Evolutionary conservation across 2,797 vertebrate species (phyloP).

Genomic region (Malurus leucopterus): DNA sequence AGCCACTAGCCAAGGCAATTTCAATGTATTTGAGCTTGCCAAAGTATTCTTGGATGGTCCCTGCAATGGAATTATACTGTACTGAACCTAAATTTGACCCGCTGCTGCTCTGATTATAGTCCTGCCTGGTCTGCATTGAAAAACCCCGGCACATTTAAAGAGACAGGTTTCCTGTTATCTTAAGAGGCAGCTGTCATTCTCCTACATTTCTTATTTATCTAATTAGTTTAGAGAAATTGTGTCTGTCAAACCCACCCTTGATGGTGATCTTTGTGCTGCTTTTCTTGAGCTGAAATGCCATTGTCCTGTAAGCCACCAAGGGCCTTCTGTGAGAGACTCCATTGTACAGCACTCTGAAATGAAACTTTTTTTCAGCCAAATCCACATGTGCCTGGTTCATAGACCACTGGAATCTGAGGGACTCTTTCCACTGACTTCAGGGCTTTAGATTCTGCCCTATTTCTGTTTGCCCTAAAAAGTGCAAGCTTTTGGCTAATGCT

Average conservation of each 20-base stretch:
- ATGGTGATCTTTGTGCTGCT: background rate
- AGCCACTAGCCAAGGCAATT: conserved; percentile 44
- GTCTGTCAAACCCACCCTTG: conserved; percentile 24
- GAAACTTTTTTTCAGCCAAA: conserved; percentile 29
- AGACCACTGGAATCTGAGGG: conserved; percentile 36
- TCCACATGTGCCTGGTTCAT: background rate
- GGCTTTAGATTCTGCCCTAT: background rate
- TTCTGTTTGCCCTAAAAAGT: background rate
- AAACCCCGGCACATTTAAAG: conserved; percentile 52
- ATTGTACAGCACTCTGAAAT: background rate
- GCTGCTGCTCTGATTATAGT: conserved; percentile 52
- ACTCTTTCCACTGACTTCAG: conserved; percentile 35
- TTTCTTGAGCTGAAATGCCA: conserved; percentile 16
- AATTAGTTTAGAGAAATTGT: conserved; percentile 40
- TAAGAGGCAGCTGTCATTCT: conserved; percentile 42
- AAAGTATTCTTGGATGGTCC: conserved; percentile 39
- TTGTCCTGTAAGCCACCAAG: conserved; percentile 17
- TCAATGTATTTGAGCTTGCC: conserved; percentile 21
- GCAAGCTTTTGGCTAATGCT: background rate
- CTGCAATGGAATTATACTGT: conserved; percentile 52
- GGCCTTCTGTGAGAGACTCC: background rate
- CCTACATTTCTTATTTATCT: conserved; percentile 12
- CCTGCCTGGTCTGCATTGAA: conserved; percentile 37
- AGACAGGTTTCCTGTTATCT: conserved; percentile 50
- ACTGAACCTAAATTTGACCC: conserved; percentile 44